A percentile compares a stretch with the other conserved stretches of the same genome.
These are phyloP conservation scores for Leucania comma DNA, from an alignment of 2,888 invertebrate genomes.

Conservation along the genomic window DNA sequence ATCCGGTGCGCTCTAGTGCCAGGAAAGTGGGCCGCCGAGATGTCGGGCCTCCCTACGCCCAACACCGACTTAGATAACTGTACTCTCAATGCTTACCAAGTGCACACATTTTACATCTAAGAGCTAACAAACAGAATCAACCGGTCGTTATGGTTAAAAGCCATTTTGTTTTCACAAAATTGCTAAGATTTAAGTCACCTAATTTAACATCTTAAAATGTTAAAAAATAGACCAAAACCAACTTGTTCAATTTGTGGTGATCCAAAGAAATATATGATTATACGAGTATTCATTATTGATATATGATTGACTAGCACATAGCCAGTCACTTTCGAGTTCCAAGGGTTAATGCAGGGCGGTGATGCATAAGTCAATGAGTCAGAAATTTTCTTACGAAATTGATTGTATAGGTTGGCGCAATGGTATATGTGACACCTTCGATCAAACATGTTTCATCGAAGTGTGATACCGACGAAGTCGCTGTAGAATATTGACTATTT, in stretches of 20 bases:
- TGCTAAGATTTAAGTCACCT: too few relatives aligned
- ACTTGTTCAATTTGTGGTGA: too few relatives aligned
- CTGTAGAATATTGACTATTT: background rate
- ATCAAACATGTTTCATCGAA: too few relatives aligned
- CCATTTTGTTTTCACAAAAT: background rate
- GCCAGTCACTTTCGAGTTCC: background rate
- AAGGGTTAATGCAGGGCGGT: background rate
- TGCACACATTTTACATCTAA: conserved; percentile 27
- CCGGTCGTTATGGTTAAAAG: conserved; percentile 6
- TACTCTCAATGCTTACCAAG: conserved; percentile 38
- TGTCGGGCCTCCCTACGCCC: conserved; percentile 36
- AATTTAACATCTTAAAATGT: too few relatives aligned
- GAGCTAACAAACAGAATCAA: conserved; percentile 14
- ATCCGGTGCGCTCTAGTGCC: conserved; percentile 59
- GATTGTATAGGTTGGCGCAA: background rate
- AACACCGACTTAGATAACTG: conserved; percentile 45
- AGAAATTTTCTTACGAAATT: background rate
- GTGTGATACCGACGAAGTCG: too few relatives aligned
- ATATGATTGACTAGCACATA: background rate
- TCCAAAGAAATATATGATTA: background rate
- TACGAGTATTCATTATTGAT: too few relatives aligned
- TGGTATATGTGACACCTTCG: too few relatives aligned
- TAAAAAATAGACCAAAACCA: too few relatives aligned
- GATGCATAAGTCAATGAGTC: background rate
- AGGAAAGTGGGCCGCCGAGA: conserved; percentile 70